Evolutionary conservation across 2,113 vertebrate species (phyloP), one percentile per base, ranked within the genome.

Genomic region (Tachuris rubrigastra): DNA sequence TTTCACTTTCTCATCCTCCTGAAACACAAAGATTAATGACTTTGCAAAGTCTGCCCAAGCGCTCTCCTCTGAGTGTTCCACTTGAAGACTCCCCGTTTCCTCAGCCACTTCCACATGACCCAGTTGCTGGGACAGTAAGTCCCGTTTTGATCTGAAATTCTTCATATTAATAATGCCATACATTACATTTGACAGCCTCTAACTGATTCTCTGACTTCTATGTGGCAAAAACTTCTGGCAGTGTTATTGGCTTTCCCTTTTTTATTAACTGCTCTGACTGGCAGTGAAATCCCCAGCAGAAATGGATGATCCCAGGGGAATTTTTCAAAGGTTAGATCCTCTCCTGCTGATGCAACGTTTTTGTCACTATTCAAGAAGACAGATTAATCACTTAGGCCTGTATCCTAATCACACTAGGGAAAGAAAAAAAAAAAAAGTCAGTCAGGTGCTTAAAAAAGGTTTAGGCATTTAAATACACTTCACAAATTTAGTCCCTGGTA

Each of bases 161-260:
- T 89, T 92, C 85, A 85, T 94, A 81, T 96, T 96, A 96, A 96
- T 93, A 94, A 95, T 86, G 53, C 56, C 92, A 87, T 97, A 93
- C 33, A 71, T 95, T 95, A 96, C 73, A 65, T 65, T 80, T 97
- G 96, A 96, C 95, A 96, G 85, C 37, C 41, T 88, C 90, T 86
- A 77, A 74, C 93, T 53, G 92, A 86, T 96, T 74, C 65, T 71
- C 79, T 93, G 92, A 88, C 88, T 93, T 86, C 75, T 52, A 12
- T 35, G 59, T 31, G 60, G 83, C 85, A 92, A 80, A 94, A 95
- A 81, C 83, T 96, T 86, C 72, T 89, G 93, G 52, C 79, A 75
- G 68, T 50, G 65, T 90, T 90, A 95, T 81, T 74, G 60, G 85
- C 76, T 95, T 93, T 95, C 52, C 60, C 55, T 86, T 74, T 94